Percentiles rank a stretch among this genome's conserved stretches.
phyloP scores from a whole-genome alignment of 64 coral and sea anemone species.

The Montipora efflorescens region DNA sequence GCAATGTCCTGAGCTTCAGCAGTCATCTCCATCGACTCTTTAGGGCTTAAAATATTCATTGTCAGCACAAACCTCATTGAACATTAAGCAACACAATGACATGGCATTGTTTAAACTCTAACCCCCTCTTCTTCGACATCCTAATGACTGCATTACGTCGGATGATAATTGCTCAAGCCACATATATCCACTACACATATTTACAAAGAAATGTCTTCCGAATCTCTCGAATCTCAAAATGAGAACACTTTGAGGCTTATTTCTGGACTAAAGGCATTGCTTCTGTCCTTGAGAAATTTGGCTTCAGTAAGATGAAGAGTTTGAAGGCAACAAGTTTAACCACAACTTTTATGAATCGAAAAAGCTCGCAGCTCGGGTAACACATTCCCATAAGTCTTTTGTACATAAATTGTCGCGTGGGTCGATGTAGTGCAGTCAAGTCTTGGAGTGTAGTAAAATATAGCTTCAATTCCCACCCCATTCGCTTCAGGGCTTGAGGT shows the following conservation, averaged over 20 bases:
- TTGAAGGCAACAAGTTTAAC: background rate
- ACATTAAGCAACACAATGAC: conserved; percentile 60
- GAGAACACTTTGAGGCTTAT: background rate
- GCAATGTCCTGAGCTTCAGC: background rate
- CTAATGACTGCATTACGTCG: conserved; percentile 49
- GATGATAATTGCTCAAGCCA: conserved; percentile 59
- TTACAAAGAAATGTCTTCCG: conserved; percentile 39
- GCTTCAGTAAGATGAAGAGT: background rate
- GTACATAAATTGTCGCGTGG: conserved; percentile 66
- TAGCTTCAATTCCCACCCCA: conserved; percentile 2
- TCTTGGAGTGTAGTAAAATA: conserved; percentile 56
- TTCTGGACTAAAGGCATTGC: background rate
- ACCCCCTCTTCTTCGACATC: conserved; percentile 59
- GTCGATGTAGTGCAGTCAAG: conserved; percentile 19
- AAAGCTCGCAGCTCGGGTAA: background rate
- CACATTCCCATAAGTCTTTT: conserved; percentile 61
- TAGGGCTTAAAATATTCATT: background rate
- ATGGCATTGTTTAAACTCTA: conserved; percentile 28
- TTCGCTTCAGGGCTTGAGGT: conserved; percentile 31
- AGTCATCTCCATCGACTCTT: background rate
- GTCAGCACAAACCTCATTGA: conserved; percentile 21
- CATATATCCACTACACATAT: conserved; percentile 58
- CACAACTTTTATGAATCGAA: background rate
- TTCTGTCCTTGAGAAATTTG: background rate
- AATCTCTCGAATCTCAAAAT: conserved; percentile 4